Conservation (phyloP, 2,888 invertebrate species). For the Drosophila macrospina region DNA sequence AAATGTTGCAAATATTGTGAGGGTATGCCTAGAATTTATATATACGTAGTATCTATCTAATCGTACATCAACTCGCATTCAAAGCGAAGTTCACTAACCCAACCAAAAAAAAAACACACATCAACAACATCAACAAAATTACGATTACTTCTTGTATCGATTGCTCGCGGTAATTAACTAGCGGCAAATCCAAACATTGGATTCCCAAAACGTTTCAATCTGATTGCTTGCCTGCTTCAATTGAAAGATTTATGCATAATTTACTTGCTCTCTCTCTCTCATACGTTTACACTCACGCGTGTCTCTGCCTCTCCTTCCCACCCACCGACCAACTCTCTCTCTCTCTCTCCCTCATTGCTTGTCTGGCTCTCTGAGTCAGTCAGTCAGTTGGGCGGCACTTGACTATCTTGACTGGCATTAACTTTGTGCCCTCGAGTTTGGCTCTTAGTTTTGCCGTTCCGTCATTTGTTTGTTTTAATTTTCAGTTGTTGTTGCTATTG, state of each 20-base stretch:
- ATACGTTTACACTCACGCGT: slow-evolving; percentile 5
- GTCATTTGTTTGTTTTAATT: slow-evolving; percentile 69
- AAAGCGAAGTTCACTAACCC: slow-evolving; percentile 71
- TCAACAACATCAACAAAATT: slow-evolving; percentile 13
- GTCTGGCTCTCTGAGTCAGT: slow-evolving; percentile 18
- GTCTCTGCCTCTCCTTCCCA: slow-evolving; percentile 1
- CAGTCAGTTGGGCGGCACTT: slow-evolving; percentile 50
- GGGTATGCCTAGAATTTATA: slow-evolving; percentile 87
- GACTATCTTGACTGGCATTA: slow-evolving; percentile 70
- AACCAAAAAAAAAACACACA: not conserved
- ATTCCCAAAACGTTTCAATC: slow-evolving; percentile 27
- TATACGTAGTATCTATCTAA: slow-evolving; percentile 4
- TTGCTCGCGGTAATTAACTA: slow-evolving; percentile 63
- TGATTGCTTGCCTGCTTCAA: slow-evolving; percentile 50
- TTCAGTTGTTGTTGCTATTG: slow-evolving; percentile 40
- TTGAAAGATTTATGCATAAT: slow-evolving; percentile 82
- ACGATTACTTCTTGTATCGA: slow-evolving; percentile 13
- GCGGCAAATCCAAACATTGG: slow-evolving; percentile 64
- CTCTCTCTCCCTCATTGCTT: slow-evolving; percentile 6
- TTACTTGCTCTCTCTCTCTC: slow-evolving; percentile 39
- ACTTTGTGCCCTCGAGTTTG: slow-evolving; percentile 56
- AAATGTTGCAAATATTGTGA: slow-evolving; percentile 97
- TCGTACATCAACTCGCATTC: too few species aligned
- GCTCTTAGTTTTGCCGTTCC: slow-evolving; percentile 41
- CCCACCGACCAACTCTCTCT: slow-evolving; percentile 11